Conservation (phyloP, 2,888 invertebrate species). For the Ptilodon capucinus region DNA sequence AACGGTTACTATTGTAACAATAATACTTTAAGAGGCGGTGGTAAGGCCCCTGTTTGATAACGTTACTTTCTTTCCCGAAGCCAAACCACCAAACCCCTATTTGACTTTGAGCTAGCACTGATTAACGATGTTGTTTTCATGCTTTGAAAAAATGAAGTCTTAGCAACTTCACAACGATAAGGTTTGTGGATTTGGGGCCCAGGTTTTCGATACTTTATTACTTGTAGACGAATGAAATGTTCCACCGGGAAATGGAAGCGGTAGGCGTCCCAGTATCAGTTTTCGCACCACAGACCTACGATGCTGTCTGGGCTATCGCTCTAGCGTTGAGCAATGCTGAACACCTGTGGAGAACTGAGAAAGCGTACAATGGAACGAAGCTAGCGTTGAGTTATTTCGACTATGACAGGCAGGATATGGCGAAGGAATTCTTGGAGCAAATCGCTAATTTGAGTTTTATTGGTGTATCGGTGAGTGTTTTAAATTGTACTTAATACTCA, state of each 20-base stretch:
- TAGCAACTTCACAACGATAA: too few relatives aligned
- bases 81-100: too few relatives aligned
- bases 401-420: slow-evolving; percentile 88
- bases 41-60: too few relatives aligned
- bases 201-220: too few relatives aligned
- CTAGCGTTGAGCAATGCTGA: slow-evolving; percentile 87
- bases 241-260: slow-evolving; percentile 81
- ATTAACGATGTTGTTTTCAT: too few relatives aligned
- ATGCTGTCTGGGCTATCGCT: slow-evolving; percentile 96
- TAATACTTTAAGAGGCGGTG: too few relatives aligned
- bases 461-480: slow-evolving; percentile 90
- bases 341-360: slow-evolving; percentile 75
- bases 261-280: slow-evolving; percentile 82
- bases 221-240: slow-evolving; percentile 85
- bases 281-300: slow-evolving; percentile 92
- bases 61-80: too few relatives aligned
- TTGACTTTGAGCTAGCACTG: too few relatives aligned
- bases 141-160: too few relatives aligned
- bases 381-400: slow-evolving; percentile 85
- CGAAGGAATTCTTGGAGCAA: slow-evolving; percentile 86
- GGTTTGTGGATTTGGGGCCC: too few relatives aligned
- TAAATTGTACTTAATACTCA: too few relatives aligned
- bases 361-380: slow-evolving; percentile 40
- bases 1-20: too few relatives aligned
- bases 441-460: slow-evolving; percentile 89